A percentile compares a stretch with the other conserved stretches of the same genome.
These are phyloP conservation scores for Cantharis rustica DNA, from an alignment of 2,888 invertebrate genomes.

Conservation along the genomic window DNA sequence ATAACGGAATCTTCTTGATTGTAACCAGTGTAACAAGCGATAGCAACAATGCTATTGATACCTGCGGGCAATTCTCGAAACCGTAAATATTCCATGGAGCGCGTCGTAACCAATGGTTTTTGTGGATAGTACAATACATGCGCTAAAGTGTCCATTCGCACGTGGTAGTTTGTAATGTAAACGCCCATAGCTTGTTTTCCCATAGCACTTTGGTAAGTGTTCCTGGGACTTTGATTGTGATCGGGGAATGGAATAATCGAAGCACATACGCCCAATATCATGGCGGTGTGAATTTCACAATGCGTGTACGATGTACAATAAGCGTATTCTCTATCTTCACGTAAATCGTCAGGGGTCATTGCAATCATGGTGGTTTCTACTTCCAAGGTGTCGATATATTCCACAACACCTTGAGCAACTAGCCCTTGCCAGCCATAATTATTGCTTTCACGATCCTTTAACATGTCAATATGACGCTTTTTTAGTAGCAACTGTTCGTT, in stretches of 20 bases:
- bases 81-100: constrained; percentile 98
- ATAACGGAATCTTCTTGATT: constrained; percentile 99
- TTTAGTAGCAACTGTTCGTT: constrained; percentile 90
- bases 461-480: constrained; percentile 92
- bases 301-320: constrained; percentile 99
- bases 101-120: constrained; percentile 96
- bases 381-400: constrained; percentile 98
- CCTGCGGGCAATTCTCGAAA: constrained; percentile 92
- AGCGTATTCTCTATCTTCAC: constrained; percentile 88
- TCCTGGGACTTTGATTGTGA: constrained; percentile 99
- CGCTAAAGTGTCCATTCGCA: constrained; percentile 99
- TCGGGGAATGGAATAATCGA: constrained; percentile 99
- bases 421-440: constrained; percentile 86
- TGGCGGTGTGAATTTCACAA: constrained; percentile 99
- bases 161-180: constrained; percentile 99
- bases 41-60: constrained; percentile 99
- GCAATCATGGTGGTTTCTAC: constrained; percentile 99
- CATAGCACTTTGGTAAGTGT: constrained; percentile 99
- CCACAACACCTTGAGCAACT: constrained; percentile 89
- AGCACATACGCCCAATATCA: constrained; percentile 99
- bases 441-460: constrained; percentile 95
- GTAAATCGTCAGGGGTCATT: constrained; percentile 97
- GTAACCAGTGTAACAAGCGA: constrained; percentile 98
- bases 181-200: constrained; percentile 99
- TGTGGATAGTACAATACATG: constrained; percentile 99